Base-by-base conservation (phyloP, 2,888 invertebrate species). In the Perizoma affinitatum region DNA sequence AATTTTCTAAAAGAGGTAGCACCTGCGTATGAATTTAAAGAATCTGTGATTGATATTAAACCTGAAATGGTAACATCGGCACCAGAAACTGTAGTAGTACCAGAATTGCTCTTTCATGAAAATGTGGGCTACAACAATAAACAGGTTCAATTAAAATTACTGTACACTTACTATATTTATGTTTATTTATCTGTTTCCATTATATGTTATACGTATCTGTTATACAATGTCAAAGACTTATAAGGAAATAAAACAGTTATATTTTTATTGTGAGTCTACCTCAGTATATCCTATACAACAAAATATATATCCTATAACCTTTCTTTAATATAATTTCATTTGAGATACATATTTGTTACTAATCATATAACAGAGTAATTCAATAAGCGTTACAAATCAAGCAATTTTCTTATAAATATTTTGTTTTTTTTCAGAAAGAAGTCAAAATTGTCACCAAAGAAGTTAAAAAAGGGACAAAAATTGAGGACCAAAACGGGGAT, bases 131-230 rank as follows among this genome's bases (percentile, higher is more conserved):
- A 72, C 74, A 76, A 83, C 69, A 73, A 80, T 69, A 79, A 87
- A 78, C 86, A 90, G 91, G 90, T 90, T 80, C 79, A 87, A 82
- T 79, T 86, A 78, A 88, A 87, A 83, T 87, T 86, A 87, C 79
- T 88, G 80, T 88, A 82, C 80, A 82, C 79, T 84, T 86, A 83
- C 75, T 88, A 88, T 84, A 73, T 86, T 65, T 86, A 78, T 83
- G 80, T 88, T 72, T 87, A 83, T 80, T 77, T 86, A 74, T 86
- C 75, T 83, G 84, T 88, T 80, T 87, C 83, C 74, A 70, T 87
- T 76, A 71, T 84, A 68, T 87, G 86, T 75, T 88, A 87, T 75
- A 81, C 76, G 59, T 88, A 87, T 78, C 83, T 88, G 78, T 65
- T 84, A 68, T 86, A 82, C 82, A 85, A 80, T 70, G 80, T 83